Conservation (phyloP, 2,888 invertebrate genomes). For the Stratiomys singularior region DNA sequence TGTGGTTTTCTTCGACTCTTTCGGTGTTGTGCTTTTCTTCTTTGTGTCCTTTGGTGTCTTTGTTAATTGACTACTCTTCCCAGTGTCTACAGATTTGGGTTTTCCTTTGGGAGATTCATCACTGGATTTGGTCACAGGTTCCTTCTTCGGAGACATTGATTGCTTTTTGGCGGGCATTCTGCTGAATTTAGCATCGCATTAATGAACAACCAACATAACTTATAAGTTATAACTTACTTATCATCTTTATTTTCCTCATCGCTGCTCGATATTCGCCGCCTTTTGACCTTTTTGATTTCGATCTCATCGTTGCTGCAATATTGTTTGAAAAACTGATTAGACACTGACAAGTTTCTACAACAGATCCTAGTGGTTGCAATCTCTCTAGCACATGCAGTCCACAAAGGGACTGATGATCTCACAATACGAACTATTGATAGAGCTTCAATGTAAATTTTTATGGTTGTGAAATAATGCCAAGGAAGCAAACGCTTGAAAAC, state of each 20-base stretch:
- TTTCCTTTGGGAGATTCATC: neutral
- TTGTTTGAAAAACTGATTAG: slow-evolving; percentile 44
- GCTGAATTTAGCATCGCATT: neutral
- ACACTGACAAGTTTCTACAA: neutral
- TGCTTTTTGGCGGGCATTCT: slow-evolving; percentile 50
- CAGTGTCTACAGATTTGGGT: neutral
- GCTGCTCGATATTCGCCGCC: slow-evolving; percentile 60
- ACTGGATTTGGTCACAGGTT: neutral
- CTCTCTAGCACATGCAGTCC: neutral
- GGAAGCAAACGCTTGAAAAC: slow-evolving; percentile 51
- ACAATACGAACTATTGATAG: neutral
- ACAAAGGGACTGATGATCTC: slow-evolving; percentile 6
- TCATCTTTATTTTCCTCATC: slow-evolving; percentile 58
- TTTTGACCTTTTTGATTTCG: slow-evolving; percentile 51
- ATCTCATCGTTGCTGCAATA: slow-evolving; percentile 49
- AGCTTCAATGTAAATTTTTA: slow-evolving; percentile 29
- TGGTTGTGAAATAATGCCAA: slow-evolving; percentile 19
- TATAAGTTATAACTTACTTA: neutral
- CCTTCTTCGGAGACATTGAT: slow-evolving; percentile 30
- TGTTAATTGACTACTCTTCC: neutral
- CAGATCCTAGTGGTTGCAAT: neutral
- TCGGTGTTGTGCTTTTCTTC: slow-evolving; percentile 46
- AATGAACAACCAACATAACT: neutral
- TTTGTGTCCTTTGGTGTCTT: slow-evolving; percentile 42
- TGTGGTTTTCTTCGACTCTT: slow-evolving; percentile 27